phyloP scores from a whole-genome alignment of 2,797 vertebrate species.

The Paguma larvata region DNA sequence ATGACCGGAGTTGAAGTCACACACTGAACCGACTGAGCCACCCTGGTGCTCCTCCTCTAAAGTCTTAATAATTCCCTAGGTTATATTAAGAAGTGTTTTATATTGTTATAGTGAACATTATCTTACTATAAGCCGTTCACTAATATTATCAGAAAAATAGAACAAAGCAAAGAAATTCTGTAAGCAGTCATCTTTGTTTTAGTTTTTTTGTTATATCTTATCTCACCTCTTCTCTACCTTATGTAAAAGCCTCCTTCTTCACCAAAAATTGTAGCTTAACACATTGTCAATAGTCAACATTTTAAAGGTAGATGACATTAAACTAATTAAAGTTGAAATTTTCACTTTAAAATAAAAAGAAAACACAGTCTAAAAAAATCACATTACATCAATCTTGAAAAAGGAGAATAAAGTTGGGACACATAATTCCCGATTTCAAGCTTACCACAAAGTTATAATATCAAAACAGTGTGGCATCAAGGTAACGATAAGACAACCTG shows the following conservation, averaged over 20 bases:
- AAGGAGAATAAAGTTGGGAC: not conserved
- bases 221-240: not conserved
- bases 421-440: not conserved
- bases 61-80: not conserved
- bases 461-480: not conserved
- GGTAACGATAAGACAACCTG: not conserved
- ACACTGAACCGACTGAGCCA: too few species aligned
- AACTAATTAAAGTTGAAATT: conserved; percentile 31
- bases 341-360: conserved; percentile 17
- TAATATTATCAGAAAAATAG: not conserved
- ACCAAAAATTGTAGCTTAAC: not conserved
- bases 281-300: conserved; percentile 11
- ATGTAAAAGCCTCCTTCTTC: not conserved
- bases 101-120: not conserved
- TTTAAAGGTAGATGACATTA: not conserved
- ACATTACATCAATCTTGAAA: not conserved
- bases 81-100: not conserved
- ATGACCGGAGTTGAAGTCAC: too few species aligned
- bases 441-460: not conserved
- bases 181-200: not conserved
- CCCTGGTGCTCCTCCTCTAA: not conserved
- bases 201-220: not conserved
- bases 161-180: not conserved
- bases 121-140: not conserved
- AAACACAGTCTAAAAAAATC: not conserved